Evolutionary conservation across 64 coral and sea anemone species (phyloP).

Genomic region (Platygyra sinensis): DNA sequence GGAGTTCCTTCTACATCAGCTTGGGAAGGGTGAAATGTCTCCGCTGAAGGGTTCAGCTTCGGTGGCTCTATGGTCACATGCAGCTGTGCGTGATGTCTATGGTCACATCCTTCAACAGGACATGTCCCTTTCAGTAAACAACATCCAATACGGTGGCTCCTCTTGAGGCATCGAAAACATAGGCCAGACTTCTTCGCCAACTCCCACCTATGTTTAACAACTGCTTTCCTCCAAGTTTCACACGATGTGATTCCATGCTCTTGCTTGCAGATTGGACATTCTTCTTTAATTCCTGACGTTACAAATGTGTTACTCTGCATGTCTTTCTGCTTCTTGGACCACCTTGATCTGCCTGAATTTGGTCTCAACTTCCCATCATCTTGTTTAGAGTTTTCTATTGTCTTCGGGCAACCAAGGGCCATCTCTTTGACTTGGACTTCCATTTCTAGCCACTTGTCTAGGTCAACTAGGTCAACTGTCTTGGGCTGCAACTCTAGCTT

Average conservation of each 20-base stretch:
- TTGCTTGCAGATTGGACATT: too few species aligned
- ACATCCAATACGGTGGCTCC: too few species aligned
- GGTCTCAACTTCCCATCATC: neutral
- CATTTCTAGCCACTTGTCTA: constrained; percentile 30
- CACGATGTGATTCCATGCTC: neutral
- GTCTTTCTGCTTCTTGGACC: neutral
- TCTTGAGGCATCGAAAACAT: constrained; percentile 31
- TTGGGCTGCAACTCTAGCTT: constrained; percentile 10
- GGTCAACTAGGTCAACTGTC: neutral
- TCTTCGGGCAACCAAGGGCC: neutral
- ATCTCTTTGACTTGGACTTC: constrained; percentile 33
- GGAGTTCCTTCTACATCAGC: neutral
- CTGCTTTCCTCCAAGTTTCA: constrained; percentile 45
- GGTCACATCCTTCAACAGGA: constrained; percentile 1
- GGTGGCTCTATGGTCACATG: neutral
- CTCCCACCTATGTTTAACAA: constrained; percentile 12
- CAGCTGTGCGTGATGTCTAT: constrained; percentile 20
- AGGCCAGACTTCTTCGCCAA: constrained; percentile 22
- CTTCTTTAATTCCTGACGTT: neutral
- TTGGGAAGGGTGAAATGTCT: neutral
- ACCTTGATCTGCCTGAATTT: neutral
- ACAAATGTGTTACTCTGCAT: neutral
- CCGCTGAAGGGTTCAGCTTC: neutral
- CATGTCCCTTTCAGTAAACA: too few species aligned
- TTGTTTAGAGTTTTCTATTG: neutral